A percentile compares a stretch with the other conserved stretches of the same genome.
phyloP scores from a whole-genome alignment of 2,888 invertebrate species.

The Plebejus melissa region DNA sequence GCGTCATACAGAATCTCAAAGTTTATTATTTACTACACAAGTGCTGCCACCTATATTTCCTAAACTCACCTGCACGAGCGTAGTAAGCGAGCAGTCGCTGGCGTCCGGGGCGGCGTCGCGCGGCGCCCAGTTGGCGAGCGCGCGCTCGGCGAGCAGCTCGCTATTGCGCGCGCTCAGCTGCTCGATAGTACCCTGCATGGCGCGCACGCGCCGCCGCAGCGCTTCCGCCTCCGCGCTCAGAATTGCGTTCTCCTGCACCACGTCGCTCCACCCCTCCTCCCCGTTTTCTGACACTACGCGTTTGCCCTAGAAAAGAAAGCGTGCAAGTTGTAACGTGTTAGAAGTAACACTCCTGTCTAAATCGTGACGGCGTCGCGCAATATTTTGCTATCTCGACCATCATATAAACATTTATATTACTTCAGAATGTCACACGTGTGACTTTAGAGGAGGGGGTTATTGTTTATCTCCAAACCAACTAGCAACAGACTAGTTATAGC shows the following conservation, averaged over 20 bases:
- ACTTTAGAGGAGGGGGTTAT: too few species aligned
- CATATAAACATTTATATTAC: too few species aligned
- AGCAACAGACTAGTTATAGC: too few species aligned
- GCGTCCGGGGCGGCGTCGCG: conserved; percentile 62
- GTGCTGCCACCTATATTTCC: too few species aligned
- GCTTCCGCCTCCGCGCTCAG: conserved; percentile 93
- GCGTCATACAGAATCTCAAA: too few species aligned
- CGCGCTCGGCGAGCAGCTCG: conserved; percentile 88
- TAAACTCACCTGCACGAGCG: conserved; percentile 72
- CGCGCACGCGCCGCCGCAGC: conserved; percentile 92
- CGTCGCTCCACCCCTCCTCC: conserved; percentile 92
- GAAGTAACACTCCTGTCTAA: too few species aligned
- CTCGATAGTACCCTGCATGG: conserved; percentile 96
- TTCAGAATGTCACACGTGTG: too few species aligned
- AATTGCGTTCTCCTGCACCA: conserved; percentile 97
- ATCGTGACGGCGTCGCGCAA: too few species aligned
- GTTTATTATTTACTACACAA: too few species aligned
- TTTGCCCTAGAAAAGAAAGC: conserved; percentile 83
- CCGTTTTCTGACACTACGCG: conserved; percentile 92
- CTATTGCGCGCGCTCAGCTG: conserved; percentile 90
- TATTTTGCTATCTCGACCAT: too few species aligned
- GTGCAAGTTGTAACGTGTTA: too few species aligned
- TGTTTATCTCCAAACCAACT: too few species aligned
- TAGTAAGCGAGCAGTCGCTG: conserved; percentile 63
- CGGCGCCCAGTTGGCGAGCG: conserved; percentile 81